A percentile compares a stretch with the other conserved stretches of the same genome.
phyloP scores from a whole-genome alignment of 2,797 vertebrate species.

The Etheostoma nigrum region DNA sequence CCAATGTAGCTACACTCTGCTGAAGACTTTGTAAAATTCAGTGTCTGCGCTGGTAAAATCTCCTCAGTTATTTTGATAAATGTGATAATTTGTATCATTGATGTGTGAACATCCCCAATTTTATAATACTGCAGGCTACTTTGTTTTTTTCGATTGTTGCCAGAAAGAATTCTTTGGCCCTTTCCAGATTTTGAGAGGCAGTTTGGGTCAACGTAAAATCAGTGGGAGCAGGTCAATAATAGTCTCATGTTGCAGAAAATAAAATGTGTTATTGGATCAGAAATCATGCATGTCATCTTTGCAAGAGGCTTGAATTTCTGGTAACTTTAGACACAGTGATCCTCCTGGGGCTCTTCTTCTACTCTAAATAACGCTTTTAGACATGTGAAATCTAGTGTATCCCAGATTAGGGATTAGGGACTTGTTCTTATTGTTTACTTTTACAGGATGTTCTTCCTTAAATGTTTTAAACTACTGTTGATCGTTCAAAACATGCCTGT shows the following conservation, averaged over 20 bases:
- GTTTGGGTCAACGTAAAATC: slow-evolving; percentile 43
- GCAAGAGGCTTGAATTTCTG: slow-evolving; percentile 21
- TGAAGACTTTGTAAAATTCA: not conserved
- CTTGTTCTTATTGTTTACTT: slow-evolving; percentile 19
- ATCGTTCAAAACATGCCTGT: no score
- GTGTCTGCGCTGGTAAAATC: slow-evolving; percentile 5
- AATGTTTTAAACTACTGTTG: not conserved
- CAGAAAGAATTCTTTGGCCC: slow-evolving; percentile 34
- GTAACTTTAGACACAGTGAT: slow-evolving; percentile 31
- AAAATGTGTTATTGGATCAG: slow-evolving; percentile 42
- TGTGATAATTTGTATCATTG: slow-evolving; percentile 19
- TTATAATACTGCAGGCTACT: slow-evolving; percentile 16
- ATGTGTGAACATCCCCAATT: not conserved
- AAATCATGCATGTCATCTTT: slow-evolving; percentile 23
- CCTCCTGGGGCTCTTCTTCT: not conserved
- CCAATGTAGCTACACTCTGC: not conserved
- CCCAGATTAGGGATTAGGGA: not conserved
- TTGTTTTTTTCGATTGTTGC: slow-evolving; percentile 9
- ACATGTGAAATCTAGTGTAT: slow-evolving; percentile 3
- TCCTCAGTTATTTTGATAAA: slow-evolving; percentile 29
- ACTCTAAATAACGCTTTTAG: not conserved
- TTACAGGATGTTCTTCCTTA: slow-evolving; percentile 5
- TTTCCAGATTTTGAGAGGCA: slow-evolving; percentile 24
- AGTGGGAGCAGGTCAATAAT: slow-evolving; percentile 57
- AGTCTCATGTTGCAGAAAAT: slow-evolving; percentile 47